Conservation (phyloP, 2,797 vertebrate genomes). For the Cyprinodon diabolis region DNA sequence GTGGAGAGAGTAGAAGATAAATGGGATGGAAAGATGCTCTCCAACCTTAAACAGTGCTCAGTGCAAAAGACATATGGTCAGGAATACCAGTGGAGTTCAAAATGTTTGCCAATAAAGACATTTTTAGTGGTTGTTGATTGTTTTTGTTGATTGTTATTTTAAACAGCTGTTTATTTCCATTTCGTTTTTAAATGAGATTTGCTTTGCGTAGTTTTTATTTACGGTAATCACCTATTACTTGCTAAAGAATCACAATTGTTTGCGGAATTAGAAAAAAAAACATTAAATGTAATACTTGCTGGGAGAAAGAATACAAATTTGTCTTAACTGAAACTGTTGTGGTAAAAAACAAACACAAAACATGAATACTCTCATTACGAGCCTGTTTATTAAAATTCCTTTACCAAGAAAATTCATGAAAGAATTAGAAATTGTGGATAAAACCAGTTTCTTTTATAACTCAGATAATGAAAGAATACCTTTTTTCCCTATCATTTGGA, state of each 20-base stretch:
- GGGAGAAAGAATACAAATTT: neutral
- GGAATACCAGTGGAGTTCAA: too few species aligned
- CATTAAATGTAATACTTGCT: neutral
- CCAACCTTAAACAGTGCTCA: too few species aligned
- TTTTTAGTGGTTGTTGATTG: neutral
- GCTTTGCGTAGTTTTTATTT: neutral
- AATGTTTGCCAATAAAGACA: too few species aligned
- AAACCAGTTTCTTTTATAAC: conserved; percentile 2
- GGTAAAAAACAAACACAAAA: conserved; percentile 4
- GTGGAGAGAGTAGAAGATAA: neutral
- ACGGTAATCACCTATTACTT: neutral
- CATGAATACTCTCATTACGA: conserved; percentile 7
- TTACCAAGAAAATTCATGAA: conserved; percentile 10
- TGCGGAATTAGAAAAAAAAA: neutral
- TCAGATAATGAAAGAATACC: neutral
- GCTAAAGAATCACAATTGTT: neutral
- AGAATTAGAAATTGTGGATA: neutral
- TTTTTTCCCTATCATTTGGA: neutral
- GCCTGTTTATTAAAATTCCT: conserved; percentile 6
- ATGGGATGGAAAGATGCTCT: neutral
- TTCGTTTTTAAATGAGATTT: neutral
- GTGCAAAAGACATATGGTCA: too few species aligned
- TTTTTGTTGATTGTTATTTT: neutral
- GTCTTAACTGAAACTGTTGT: conserved; percentile 15
- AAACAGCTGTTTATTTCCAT: neutral